A percentile compares a stretch with the other conserved stretches of the same genome.
Conservation (phyloP, 1,140 invertebrate genomes). For the Thalassaphorura encarpata region DNA sequence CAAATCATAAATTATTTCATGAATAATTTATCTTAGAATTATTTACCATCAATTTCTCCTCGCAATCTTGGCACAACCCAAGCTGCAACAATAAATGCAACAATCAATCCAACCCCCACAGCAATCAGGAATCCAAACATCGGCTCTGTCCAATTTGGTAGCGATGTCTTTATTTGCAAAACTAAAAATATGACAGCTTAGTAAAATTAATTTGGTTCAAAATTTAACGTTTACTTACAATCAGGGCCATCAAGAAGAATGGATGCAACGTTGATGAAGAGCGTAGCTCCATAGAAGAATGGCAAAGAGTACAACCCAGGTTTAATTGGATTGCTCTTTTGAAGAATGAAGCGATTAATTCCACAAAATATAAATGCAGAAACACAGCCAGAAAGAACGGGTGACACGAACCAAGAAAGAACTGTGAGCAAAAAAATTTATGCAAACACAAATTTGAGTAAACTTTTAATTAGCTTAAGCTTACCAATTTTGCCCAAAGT, state of each 20-base stretch:
- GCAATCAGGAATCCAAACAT: conserved; percentile 69
- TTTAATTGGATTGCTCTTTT: conserved; percentile 65
- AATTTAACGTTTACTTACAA: conserved; percentile 60
- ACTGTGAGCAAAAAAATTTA: too few species aligned
- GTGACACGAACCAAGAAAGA: conserved; percentile 94
- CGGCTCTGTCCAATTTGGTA: conserved; percentile 40
- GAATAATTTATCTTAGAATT: too few species aligned
- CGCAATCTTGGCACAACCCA: conserved; percentile 75
- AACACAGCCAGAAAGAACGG: conserved; percentile 78
- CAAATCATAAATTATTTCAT: too few species aligned
- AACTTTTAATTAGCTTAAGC: too few species aligned
- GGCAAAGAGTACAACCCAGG: conserved; percentile 75
- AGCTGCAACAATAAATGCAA: conserved; percentile 59
- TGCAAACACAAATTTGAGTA: background rate
- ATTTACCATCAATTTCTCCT: conserved; percentile 48
- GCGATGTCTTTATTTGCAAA: too few species aligned
- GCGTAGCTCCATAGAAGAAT: conserved; percentile 82
- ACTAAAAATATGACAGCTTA: too few species aligned
- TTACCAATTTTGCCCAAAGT: conserved; percentile 69
- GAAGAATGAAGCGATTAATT: conserved; percentile 71
- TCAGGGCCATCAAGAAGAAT: conserved; percentile 78
- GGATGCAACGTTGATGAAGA: conserved; percentile 86
- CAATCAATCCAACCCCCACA: conserved; percentile 57
- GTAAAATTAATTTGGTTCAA: background rate
- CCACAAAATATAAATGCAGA: conserved; percentile 73